Percentiles rank a stretch among this genome's conserved stretches.
Conservation (phyloP, 1,140 invertebrate species). For the Melanaphis sacchari region DNA sequence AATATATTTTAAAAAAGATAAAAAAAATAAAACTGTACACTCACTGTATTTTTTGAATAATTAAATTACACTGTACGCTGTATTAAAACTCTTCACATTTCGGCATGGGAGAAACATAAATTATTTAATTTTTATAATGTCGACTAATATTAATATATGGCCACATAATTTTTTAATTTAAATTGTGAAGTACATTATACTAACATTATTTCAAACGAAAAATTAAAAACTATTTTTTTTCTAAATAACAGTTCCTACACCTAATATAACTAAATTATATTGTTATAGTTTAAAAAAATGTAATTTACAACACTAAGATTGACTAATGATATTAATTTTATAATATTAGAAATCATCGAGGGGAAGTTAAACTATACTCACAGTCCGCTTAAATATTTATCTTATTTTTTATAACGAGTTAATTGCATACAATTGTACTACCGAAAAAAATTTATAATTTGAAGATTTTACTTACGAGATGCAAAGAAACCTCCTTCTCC, state of each 20-base stretch:
- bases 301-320: background rate
- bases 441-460: background rate
- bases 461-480: conserved; percentile 8
- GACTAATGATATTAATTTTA: background rate
- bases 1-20: too few species aligned
- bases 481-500: conserved; percentile 45
- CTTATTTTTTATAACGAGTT: background rate
- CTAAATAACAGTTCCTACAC: too few species aligned
- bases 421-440: background rate
- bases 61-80: background rate
- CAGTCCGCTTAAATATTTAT: background rate
- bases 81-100: background rate
- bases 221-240: too few species aligned
- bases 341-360: background rate
- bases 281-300: background rate
- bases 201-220: background rate
- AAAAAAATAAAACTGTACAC: background rate
- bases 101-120: background rate
- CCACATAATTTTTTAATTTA: background rate
- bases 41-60: background rate
- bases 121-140: background rate
- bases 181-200: background rate
- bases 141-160: background rate
- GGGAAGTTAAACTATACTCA: background rate
- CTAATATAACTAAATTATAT: background rate